A percentile compares a stretch with the other conserved stretches of the same genome.
Evolutionary conservation across 2,113 vertebrate genomes (phyloP).

Genomic region (Pelecanus crispus): DNA sequence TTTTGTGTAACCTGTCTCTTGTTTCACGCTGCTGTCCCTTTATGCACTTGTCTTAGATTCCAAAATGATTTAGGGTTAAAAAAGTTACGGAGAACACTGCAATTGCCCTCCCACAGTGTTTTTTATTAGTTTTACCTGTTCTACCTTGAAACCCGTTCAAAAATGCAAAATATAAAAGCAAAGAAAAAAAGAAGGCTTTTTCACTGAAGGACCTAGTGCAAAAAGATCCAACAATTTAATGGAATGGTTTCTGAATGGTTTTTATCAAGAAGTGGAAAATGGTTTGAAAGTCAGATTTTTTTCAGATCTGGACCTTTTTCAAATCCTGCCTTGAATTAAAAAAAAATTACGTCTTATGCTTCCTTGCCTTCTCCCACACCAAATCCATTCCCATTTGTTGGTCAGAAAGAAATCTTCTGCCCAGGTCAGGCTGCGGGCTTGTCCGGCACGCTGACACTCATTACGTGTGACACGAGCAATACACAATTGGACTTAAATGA

Average conservation of each 20-base stretch:
- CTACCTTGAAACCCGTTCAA: neutral
- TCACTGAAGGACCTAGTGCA: neutral
- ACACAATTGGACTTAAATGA: neutral
- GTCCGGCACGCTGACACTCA: rapidly evolving
- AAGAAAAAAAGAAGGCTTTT: neutral
- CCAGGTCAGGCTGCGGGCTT: neutral
- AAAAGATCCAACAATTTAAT: neutral
- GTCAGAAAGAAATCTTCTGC: neutral
- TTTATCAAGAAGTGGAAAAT: neutral
- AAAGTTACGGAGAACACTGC: neutral
- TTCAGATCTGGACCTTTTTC: neutral
- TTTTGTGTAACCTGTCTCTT: neutral
- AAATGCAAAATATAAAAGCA: neutral
- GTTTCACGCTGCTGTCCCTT: neutral
- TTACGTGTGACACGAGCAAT: neutral
- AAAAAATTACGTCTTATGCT: neutral
- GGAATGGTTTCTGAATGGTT: neutral
- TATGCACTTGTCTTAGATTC: neutral
- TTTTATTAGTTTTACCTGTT: neutral
- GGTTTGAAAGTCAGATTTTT: neutral
- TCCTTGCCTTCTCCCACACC: neutral
- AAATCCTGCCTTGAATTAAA: neutral
- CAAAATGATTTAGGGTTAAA: neutral
- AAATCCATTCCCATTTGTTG: neutral
- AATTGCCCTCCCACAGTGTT: neutral